phyloP scores from a whole-genome alignment of 2,797 vertebrate species.

The Acropternis orthonyx region DNA sequence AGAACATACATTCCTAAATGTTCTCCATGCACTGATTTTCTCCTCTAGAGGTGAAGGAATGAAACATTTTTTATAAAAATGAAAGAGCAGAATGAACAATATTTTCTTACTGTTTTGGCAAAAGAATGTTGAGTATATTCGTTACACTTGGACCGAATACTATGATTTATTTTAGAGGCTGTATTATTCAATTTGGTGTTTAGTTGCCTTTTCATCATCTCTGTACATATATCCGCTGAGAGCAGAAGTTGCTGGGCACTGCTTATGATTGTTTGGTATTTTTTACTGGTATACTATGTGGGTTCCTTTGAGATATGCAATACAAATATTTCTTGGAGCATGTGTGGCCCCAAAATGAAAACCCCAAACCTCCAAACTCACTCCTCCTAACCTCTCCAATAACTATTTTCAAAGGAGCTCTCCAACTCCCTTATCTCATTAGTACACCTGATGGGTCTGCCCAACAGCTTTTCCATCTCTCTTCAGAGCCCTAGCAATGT shows the following conservation, averaged over 20 bases:
- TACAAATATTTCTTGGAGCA: slow-evolving; percentile 17
- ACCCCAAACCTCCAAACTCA: background rate
- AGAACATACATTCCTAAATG: background rate
- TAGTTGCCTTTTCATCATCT: slow-evolving; percentile 31
- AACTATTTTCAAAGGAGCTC: slow-evolving; percentile 26
- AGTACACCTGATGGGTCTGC: slow-evolving; percentile 35
- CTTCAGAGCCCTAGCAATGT: slow-evolving; percentile 26
- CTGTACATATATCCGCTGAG: background rate
- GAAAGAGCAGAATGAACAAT: background rate
- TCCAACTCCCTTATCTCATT: slow-evolving; percentile 64
- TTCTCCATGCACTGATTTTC: background rate
- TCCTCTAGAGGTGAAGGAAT: background rate
- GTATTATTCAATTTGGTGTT: slow-evolving; percentile 20
- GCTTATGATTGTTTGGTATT: slow-evolving; percentile 11
- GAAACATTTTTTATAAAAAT: too few relatives aligned
- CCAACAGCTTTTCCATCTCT: slow-evolving; percentile 22
- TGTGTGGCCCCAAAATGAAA: background rate
- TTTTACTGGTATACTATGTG: background rate
- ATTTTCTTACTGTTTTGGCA: background rate
- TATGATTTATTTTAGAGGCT: slow-evolving; percentile 25
- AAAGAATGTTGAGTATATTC: background rate
- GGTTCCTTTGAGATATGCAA: slow-evolving; percentile 26
- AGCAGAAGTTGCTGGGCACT: background rate
- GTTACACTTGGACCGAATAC: background rate
- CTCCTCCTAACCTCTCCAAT: background rate